Evolutionary conservation across 1,140 invertebrate species (phyloP).

Genomic region (Penaeus japonicus): DNA sequence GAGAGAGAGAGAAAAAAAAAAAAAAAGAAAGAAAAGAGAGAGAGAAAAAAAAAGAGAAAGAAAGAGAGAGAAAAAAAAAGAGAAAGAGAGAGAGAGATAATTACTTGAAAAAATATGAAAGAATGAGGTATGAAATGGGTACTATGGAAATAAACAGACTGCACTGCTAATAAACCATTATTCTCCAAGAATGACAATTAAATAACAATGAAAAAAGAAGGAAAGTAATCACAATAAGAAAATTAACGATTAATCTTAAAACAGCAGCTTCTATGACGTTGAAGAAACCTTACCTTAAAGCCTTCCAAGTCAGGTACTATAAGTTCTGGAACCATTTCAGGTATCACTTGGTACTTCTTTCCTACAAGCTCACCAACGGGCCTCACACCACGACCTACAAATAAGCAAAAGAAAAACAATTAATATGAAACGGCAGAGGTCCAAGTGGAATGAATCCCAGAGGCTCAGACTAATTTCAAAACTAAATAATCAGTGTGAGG

Average conservation of each 20-base stretch:
- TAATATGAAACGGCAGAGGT: not conserved
- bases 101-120: too few relatives aligned
- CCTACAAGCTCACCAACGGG: slow-evolving; percentile 69
- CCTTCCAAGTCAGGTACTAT: slow-evolving; percentile 88
- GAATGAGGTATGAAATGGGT: too few relatives aligned
- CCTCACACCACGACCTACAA: slow-evolving; percentile 64
- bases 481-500: too few relatives aligned
- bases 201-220: slow-evolving; percentile 25
- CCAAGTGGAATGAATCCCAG: too few relatives aligned
- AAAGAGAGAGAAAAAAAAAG: too few relatives aligned
- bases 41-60: too few relatives aligned
- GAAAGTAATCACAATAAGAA: not conserved
- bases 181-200: too few relatives aligned
- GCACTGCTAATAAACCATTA: too few relatives aligned
- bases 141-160: too few relatives aligned
- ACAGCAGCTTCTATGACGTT: not conserved
- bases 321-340: slow-evolving; percentile 92
- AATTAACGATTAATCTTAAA: not conserved
- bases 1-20: too few relatives aligned
- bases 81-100: too few relatives aligned
- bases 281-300: slow-evolving; percentile 68
- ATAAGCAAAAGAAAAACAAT: not conserved
- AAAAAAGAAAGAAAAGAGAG: too few relatives aligned
- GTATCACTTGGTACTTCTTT: slow-evolving; percentile 72
- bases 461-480: not conserved